A percentile compares a stretch with the other conserved stretches of the same genome.
These are phyloP conservation scores for Arremon brunneinucha DNA, from an alignment of 2,797 vertebrate genomes.

Conservation along the genomic window DNA sequence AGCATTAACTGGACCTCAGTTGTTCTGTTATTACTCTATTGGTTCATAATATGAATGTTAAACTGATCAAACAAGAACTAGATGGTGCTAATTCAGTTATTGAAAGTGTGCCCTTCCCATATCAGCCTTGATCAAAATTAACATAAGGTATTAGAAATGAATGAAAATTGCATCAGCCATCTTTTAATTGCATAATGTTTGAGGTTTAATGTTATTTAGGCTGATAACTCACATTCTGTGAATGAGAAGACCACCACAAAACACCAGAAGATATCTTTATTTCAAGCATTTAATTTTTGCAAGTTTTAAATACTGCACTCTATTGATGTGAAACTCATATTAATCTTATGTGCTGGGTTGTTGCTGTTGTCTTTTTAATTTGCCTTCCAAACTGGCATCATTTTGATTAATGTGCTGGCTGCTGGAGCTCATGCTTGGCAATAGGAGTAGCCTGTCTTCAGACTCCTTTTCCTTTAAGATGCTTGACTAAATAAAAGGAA, in stretches of 20 bases:
- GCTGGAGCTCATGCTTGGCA: background rate
- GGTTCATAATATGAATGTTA: background rate
- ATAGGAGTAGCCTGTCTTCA: background rate
- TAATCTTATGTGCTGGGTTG: background rate
- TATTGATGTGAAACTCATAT: background rate
- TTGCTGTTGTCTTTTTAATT: background rate
- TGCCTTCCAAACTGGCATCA: background rate
- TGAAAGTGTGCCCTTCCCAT: background rate
- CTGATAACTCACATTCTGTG: background rate
- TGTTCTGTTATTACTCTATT: background rate
- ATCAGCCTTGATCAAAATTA: background rate
- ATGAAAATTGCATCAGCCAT: background rate
- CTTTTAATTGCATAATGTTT: background rate
- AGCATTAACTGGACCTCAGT: background rate
- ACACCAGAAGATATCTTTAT: background rate
- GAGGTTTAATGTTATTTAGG: background rate
- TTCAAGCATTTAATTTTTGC: background rate
- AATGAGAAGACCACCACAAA: background rate
- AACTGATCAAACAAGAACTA: background rate
- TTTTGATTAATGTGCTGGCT: background rate
- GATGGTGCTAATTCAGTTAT: background rate
- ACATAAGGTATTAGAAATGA: background rate
- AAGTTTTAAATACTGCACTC: background rate
- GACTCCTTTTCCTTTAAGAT: background rate
- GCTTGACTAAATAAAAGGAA: constrained; percentile 9